Conservation (phyloP, 1,140 invertebrate species). For the Pseudoatta argentina region DNA sequence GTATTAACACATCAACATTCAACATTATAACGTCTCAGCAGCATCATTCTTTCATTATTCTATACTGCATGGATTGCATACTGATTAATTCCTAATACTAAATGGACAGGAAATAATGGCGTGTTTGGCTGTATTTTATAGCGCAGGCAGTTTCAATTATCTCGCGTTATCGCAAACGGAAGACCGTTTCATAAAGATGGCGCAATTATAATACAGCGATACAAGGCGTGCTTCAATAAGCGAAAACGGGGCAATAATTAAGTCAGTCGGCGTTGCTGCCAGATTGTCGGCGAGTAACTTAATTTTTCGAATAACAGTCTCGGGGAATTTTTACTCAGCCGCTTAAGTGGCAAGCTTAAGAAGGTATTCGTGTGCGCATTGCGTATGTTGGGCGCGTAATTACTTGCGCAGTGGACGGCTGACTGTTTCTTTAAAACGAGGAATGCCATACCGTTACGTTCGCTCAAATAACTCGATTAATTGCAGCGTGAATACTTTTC, state of each 20-base stretch:
- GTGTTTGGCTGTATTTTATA: background rate
- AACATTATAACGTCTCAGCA: too few species aligned
- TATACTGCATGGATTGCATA: too few species aligned
- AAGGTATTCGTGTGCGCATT: slow-evolving; percentile 25
- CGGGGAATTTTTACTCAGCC: slow-evolving; percentile 19
- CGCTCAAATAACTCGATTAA: slow-evolving; percentile 52
- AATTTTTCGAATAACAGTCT: slow-evolving; percentile 35
- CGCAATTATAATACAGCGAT: slow-evolving; percentile 16
- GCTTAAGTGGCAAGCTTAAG: slow-evolving; percentile 29
- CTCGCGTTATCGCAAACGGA: background rate
- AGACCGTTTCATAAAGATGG: background rate
- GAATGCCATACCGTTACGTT: slow-evolving; percentile 46
- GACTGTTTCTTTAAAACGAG: slow-evolving; percentile 56
- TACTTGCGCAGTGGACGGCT: slow-evolving; percentile 26
- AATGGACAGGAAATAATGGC: background rate
- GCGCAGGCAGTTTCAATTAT: slow-evolving; percentile 6
- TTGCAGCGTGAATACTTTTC: slow-evolving; percentile 39
- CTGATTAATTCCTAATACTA: background rate
- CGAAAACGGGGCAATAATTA: slow-evolving; percentile 27
- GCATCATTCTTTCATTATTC: too few species aligned
- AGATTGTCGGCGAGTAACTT: background rate
- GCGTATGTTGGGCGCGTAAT: slow-evolving; percentile 49
- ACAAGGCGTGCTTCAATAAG: slow-evolving; percentile 17
- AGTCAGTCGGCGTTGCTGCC: slow-evolving; percentile 5
- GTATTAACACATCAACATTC: too few species aligned